A percentile compares a stretch with the other conserved stretches of the same genome.
These are phyloP conservation scores for Arvicanthis niloticus DNA, from an alignment of 2,113 vertebrate genomes.

Conservation along the genomic window DNA sequence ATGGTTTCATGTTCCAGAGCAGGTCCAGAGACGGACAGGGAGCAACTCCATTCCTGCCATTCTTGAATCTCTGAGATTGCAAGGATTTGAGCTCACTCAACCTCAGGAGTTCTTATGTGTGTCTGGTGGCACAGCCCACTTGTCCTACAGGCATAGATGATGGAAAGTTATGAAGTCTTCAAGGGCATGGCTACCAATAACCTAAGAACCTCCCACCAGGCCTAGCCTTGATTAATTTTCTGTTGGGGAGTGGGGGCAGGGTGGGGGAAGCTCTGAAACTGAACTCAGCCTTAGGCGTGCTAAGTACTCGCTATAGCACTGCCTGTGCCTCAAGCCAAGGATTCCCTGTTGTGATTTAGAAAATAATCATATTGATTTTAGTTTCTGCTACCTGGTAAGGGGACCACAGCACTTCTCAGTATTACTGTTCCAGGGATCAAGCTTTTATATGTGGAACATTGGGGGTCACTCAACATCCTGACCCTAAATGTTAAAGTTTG, in stretches of 20 bases:
- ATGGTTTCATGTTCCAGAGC: too few relatives aligned
- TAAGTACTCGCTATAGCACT: neutral
- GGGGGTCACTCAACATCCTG: neutral
- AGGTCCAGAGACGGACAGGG: too few relatives aligned
- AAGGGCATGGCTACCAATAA: neutral
- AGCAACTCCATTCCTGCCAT: too few relatives aligned
- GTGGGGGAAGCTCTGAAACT: neutral
- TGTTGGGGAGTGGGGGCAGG: neutral
- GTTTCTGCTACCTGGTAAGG: neutral
- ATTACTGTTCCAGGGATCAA: too few relatives aligned
- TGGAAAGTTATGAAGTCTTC: neutral
- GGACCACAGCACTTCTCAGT: neutral
- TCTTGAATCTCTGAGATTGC: too few relatives aligned
- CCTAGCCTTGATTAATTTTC: neutral
- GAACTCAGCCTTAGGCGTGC: neutral
- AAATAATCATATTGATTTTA: neutral
- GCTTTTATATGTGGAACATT: neutral
- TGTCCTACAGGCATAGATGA: too few relatives aligned
- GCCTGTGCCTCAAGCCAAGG: too few relatives aligned
- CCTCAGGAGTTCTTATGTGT: too few relatives aligned
- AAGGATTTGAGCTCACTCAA: too few relatives aligned
- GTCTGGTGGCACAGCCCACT: too few relatives aligned
- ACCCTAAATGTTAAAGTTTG: neutral
- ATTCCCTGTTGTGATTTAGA: neutral
- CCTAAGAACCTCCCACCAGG: neutral